Evolutionary conservation across 2,113 vertebrate genomes (phyloP), one percentile per base, ranked within the genome.

Genomic region (Calidris pygmaea): DNA sequence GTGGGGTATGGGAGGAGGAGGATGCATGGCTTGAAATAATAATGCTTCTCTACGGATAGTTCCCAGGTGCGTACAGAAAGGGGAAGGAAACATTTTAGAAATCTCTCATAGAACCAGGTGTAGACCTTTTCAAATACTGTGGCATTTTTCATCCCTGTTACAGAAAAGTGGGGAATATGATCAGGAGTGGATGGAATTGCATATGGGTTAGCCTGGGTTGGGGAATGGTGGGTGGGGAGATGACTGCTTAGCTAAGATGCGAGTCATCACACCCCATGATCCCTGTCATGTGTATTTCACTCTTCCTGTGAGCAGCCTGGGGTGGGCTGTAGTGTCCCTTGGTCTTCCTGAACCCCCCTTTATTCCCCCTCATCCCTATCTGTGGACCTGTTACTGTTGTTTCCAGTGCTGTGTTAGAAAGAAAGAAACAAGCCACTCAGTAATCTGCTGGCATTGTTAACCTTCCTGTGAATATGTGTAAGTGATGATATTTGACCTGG

Each of bases 241-340:
- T 30, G 60, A 41, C 52, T 67, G 18, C 30, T 55, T 41, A 50
- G 12, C 10, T 71, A 70, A 48, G 45, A 22, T 37, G 30, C 0
- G 0, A 58, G n/a, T 62, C 41, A 53, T 62, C 45, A 24, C 22
- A 67, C 58, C 24, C 6, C 17, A 21, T 13, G 34, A 29, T 83
- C 17, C 12, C 23, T 23, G 45, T 78, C 32, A 56, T 0, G 0
- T 37, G 35, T 27, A 27, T 34, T 77, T 10, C 27, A 39, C 14
- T 19, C 7, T 29, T 84, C 27, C 24, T 70, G 4, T 81, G 48
- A 29, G 4, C 47, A 74, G 30, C 5, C 24, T 23, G 35, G 13
- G 7, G 2, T 32, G 18, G 12, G 9, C 16, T 78, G 24, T 23
- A 43, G 5, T 26, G 48, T 37, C 12, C 6, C 21, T 71, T 9